Evolutionary conservation across 2,888 invertebrate genomes (phyloP).

Genomic region (Sialis fuliginosa): DNA sequence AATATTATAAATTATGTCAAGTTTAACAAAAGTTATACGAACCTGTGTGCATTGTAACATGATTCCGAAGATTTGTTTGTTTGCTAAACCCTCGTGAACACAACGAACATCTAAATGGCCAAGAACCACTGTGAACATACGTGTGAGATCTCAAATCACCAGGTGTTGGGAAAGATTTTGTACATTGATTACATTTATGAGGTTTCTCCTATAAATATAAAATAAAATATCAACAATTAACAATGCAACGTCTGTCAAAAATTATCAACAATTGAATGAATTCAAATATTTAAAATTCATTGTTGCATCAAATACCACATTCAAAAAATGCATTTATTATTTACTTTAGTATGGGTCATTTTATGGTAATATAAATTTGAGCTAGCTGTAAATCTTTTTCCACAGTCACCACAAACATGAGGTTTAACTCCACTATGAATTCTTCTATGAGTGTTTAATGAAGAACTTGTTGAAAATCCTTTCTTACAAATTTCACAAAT

Average conservation of each 20-base stretch:
- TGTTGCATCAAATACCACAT: too few relatives aligned
- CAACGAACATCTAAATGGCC: conserved; percentile 52
- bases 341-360: conserved; percentile 89
- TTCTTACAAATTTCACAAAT: conserved; percentile 85
- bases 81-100: conserved; percentile 55
- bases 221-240: background rate
- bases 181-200: conserved; percentile 49
- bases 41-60: conserved; percentile 42
- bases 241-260: too few relatives aligned
- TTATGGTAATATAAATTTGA: conserved; percentile 89
- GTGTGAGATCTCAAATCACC: conserved; percentile 54
- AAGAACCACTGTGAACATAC: conserved; percentile 53
- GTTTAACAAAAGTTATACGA: background rate
- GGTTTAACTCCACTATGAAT: conserved; percentile 88
- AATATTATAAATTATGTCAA: background rate
- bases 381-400: conserved; percentile 81
- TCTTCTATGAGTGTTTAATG: conserved; percentile 77
- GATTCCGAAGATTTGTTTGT: conserved; percentile 51
- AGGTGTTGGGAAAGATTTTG: conserved; percentile 55
- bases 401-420: conserved; percentile 75
- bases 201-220: conserved; percentile 41
- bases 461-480: conserved; percentile 82
- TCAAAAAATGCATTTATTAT: too few relatives aligned
- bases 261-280: too few relatives aligned
- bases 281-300: too few relatives aligned